Base-by-base conservation (phyloP, 2,888 invertebrate species). In the Meiosimyza decipiens region DNA sequence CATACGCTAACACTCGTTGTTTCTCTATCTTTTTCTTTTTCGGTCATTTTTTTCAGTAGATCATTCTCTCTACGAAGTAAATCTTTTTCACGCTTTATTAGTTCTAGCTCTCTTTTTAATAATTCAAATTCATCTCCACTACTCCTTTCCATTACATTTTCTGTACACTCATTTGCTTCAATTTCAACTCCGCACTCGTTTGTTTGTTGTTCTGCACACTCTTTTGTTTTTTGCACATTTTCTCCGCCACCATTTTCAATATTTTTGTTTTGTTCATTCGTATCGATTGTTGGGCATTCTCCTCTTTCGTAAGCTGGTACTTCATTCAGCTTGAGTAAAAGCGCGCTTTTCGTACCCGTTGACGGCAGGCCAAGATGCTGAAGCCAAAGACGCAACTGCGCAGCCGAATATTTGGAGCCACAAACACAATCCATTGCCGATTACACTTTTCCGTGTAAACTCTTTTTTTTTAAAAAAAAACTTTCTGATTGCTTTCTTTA, bases 61-160 rank as follows among this genome's bases (percentile, higher is more conserved):
- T 72, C 67, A n/a, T 60, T 66, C 49, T 72, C 71, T 60, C 33
- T 57, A 40, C 47, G n/a, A 15, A 72, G 5, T 12, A 66, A 66
- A n/a, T 71, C 51, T 16, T 57, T 65, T 28, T 28, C 28, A 28
- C 50, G 49, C 3, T 47, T 55, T 18, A 67, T 6, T 5, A 67
- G 13, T 49, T 55, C 11, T 16, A 16, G 16, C 18, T 54, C 54
- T 54, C 54, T n/a, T 54, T n/a, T 54, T 54, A 54, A 18, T 4
- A 54, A 54, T 12, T 54, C 16, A 16, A 54, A 54, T 16, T 54
- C 54, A 11, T n/a, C 16, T 54, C 4, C 28, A 28, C 4, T 28
- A 62, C 28, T 51, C 18, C 33, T 70, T 49, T 51, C 51, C 57
- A 50, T 1, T 4, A 59, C 0, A 1, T 15, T 59, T 12, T 16